Conservation (phyloP, 2,888 invertebrate genomes). For the Galerucella nymphaeae region DNA sequence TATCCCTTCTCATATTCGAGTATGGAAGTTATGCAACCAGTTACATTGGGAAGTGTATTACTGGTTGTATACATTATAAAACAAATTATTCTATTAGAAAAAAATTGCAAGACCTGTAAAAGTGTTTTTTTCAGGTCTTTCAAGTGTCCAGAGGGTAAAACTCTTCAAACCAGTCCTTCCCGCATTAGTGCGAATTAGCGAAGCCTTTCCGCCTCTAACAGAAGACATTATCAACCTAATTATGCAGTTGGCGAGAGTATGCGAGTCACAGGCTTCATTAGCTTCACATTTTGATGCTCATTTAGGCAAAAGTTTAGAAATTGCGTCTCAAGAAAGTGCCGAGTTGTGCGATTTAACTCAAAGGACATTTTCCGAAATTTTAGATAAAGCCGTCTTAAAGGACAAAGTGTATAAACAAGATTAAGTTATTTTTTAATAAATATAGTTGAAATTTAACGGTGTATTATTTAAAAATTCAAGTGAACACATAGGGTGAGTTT, state of each 20-base stretch:
- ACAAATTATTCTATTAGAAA: too few relatives aligned
- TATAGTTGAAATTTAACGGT: neutral
- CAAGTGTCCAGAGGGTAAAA: slow-evolving; percentile 81
- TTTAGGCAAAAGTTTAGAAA: slow-evolving; percentile 59
- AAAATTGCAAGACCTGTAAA: too few relatives aligned
- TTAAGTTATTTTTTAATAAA: slow-evolving; percentile 32
- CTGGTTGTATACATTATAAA: too few relatives aligned
- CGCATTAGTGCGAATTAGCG: slow-evolving; percentile 86
- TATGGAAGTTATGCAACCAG: too few relatives aligned
- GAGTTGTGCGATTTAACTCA: slow-evolving; percentile 64
- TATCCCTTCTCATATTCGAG: too few relatives aligned
- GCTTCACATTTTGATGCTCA: slow-evolving; percentile 63
- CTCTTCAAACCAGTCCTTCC: slow-evolving; percentile 88
- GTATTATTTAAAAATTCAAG: too few relatives aligned
- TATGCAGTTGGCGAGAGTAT: slow-evolving; percentile 86
- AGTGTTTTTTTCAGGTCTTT: slow-evolving; percentile 71
- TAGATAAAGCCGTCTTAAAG: slow-evolving; percentile 75
- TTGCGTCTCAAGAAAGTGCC: slow-evolving; percentile 59
- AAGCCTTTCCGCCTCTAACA: slow-evolving; percentile 91
- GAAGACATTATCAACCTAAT: slow-evolving; percentile 90
- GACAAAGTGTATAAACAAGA: slow-evolving; percentile 71
- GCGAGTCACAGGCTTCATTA: slow-evolving; percentile 85
- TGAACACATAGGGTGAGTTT: too few relatives aligned
- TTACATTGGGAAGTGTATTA: too few relatives aligned
- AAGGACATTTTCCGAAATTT: slow-evolving; percentile 70